Percentiles rank a stretch among this genome's conserved stretches.
Conservation (phyloP, 2,113 vertebrate genomes). For the Brachyhypopomus gauderio region DNA sequence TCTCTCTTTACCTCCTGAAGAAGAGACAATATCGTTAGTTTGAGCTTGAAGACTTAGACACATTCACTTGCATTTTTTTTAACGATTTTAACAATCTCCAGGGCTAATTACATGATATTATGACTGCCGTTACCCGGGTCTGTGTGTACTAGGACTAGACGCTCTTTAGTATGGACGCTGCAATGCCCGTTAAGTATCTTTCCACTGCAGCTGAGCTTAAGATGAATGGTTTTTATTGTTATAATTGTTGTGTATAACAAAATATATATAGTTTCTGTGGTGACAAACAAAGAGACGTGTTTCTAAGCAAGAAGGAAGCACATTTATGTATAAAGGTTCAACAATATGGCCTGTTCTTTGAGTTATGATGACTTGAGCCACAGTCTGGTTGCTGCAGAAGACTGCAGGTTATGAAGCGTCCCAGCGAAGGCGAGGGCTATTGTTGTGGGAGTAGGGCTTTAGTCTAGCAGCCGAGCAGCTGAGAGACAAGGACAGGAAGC, state of each 20-base stretch:
- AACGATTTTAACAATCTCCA: not conserved
- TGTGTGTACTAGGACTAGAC: not conserved
- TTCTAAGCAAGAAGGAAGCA: not conserved
- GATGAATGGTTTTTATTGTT: too few relatives aligned
- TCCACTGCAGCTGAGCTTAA: too few relatives aligned
- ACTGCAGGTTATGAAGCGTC: not conserved
- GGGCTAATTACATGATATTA: not conserved
- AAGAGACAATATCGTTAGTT: slow-evolving; percentile 68
- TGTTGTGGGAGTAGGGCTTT: not conserved
- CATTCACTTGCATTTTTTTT: slow-evolving; percentile 36
- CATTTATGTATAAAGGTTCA: not conserved
- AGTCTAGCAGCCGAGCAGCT: slow-evolving; percentile 38
- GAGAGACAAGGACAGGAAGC: slow-evolving; percentile 52
- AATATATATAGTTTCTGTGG: not conserved
- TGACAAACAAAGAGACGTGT: slow-evolving; percentile 1
- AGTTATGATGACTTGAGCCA: not conserved
- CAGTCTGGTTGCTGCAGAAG: not conserved
- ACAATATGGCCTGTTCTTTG: not conserved
- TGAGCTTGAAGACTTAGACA: slow-evolving; percentile 50
- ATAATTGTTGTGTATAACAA: too few relatives aligned
- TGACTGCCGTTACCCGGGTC: too few relatives aligned
- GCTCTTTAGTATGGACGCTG: not conserved
- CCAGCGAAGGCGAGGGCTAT: not conserved
- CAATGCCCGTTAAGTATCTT: too few relatives aligned
- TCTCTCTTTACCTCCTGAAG: slow-evolving; percentile 83